phyloP scores from a whole-genome alignment of 2,888 invertebrate species.

The Sesia bembeciformis region DNA sequence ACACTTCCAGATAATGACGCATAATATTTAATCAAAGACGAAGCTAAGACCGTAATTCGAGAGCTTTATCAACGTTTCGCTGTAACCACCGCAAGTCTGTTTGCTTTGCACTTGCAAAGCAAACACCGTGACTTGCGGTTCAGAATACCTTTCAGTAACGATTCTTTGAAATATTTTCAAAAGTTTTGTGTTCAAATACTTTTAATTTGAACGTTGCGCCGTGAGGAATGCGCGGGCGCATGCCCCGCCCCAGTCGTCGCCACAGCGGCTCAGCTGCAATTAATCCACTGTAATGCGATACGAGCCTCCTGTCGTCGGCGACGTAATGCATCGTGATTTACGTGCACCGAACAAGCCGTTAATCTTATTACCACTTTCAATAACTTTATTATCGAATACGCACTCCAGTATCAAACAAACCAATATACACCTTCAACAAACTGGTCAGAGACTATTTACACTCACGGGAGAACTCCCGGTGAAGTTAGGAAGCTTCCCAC shows the following conservation, averaged over 20 bases:
- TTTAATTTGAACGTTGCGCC: constrained; percentile 8
- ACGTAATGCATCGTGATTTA: constrained; percentile 72
- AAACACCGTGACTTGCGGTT: too few relatives aligned
- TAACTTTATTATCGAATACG: constrained; percentile 63
- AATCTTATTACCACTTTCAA: constrained; percentile 74
- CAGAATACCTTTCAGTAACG: constrained; percentile 6
- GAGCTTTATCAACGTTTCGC: constrained; percentile 39
- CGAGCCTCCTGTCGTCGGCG: constrained; percentile 61
- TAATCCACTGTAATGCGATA: constrained; percentile 70
- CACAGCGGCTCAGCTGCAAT: constrained; percentile 47
- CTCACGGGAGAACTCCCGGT: constrained; percentile 24
- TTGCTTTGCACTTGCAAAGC: too few relatives aligned
- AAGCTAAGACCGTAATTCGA: constrained; percentile 44
- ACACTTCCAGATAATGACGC: constrained; percentile 57
- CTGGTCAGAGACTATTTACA: constrained; percentile 37
- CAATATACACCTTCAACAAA: constrained; percentile 45
- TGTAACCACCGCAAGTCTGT: constrained; percentile 28
- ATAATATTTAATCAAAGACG: constrained; percentile 54
- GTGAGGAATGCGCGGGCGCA: constrained; percentile 29
- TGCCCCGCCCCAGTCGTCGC: constrained; percentile 39
- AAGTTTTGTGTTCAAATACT: neutral
- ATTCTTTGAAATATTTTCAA: constrained; percentile 5
- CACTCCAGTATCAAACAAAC: constrained; percentile 32
- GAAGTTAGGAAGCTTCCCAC: constrained; percentile 55
- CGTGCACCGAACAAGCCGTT: constrained; percentile 59